Evolutionary conservation across 2,113 vertebrate genomes (phyloP), one percentile per base, ranked within the genome.

Genomic region (Muscicapa adusta): DNA sequence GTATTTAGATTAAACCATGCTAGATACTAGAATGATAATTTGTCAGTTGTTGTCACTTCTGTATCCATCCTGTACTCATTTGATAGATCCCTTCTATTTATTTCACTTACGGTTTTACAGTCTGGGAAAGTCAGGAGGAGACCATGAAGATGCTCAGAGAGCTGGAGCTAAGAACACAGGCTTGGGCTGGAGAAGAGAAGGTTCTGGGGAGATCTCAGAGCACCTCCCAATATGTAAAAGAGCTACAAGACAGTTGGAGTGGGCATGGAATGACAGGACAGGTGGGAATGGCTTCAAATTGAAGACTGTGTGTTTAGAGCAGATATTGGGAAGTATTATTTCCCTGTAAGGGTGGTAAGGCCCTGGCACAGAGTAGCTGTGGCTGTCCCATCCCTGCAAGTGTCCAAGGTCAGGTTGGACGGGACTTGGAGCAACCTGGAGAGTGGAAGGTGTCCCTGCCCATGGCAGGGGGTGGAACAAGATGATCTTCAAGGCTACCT

Each of bases 1-100:
- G 90, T 96, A 93, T 96, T 97, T 96, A 96, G 93, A 97, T 97
- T 96, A 98, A 97, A 96, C 74, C 58, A 95, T 6, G 18, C 85
- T 94, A 96, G 95, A 70, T 60, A 62, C 84, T 96, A 95, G 91
- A 96, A 96, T 88, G 93, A 95, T 95, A 97, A 97, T 97, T 93
- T 97, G 56, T 94, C 93, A 97, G 84, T 92, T 96, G 97, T 94
- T 97, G 93, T 92, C 91, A 96, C 90, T 93, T 96, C 96, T 96
- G 93, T 96, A 95, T 88, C 94, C 92, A 95, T 94, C 48, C 73
- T 89, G 56, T 83, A 93, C 93, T 93, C 72, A 94, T 95, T 97
- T 95, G 60, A 36, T 92, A 91, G 84, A 94, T 78, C 57, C 48
- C 33, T 95, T 96, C 61, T 88, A 97, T 96, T 88, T 93, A 91